A percentile compares a stretch with the other conserved stretches of the same genome.
phyloP scores from a whole-genome alignment of 2,888 invertebrate species.

The Mystacides longicornis region DNA sequence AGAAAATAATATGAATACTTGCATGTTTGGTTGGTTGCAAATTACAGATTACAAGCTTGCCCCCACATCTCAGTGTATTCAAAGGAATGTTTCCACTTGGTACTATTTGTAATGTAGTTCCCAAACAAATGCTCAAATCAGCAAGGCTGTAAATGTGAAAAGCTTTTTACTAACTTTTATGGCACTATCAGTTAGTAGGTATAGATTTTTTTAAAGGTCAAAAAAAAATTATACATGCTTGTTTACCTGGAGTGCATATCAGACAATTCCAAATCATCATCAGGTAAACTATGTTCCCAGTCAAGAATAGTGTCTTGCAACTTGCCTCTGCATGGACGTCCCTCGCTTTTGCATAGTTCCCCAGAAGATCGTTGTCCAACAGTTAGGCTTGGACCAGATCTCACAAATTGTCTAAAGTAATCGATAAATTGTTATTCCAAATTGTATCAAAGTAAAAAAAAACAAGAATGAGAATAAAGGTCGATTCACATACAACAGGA shows the following conservation, averaged over 20 bases:
- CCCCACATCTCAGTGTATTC: slow-evolving; percentile 74
- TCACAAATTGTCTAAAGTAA: slow-evolving; percentile 66
- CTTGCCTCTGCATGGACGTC: slow-evolving; percentile 79
- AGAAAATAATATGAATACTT: too few species aligned
- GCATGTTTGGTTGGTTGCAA: slow-evolving; percentile 97
- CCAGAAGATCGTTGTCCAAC: slow-evolving; percentile 69
- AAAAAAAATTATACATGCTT: too few species aligned
- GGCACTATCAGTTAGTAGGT: too few species aligned
- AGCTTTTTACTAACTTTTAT: too few species aligned
- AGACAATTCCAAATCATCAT: slow-evolving; percentile 74
- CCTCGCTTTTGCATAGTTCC: slow-evolving; percentile 57
- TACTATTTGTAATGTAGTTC: slow-evolving; percentile 95
- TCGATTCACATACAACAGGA: too few species aligned
- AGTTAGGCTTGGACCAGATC: slow-evolving; percentile 66
- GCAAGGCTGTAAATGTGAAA: slow-evolving; percentile 71
- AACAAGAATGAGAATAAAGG: too few species aligned
- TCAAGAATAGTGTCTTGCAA: slow-evolving; percentile 89
- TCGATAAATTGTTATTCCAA: slow-evolving; percentile 2
- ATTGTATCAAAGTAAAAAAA: too few species aligned
- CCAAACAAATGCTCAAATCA: slow-evolving; percentile 88
- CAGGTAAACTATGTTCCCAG: slow-evolving; percentile 94
- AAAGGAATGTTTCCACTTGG: slow-evolving; percentile 94
- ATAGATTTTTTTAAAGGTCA: too few species aligned
- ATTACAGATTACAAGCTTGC: slow-evolving; percentile 89
- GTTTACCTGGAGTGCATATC: slow-evolving; percentile 75